Evolutionary conservation across 2,113 vertebrate species (phyloP).

Genomic region (Callipepla californica): DNA sequence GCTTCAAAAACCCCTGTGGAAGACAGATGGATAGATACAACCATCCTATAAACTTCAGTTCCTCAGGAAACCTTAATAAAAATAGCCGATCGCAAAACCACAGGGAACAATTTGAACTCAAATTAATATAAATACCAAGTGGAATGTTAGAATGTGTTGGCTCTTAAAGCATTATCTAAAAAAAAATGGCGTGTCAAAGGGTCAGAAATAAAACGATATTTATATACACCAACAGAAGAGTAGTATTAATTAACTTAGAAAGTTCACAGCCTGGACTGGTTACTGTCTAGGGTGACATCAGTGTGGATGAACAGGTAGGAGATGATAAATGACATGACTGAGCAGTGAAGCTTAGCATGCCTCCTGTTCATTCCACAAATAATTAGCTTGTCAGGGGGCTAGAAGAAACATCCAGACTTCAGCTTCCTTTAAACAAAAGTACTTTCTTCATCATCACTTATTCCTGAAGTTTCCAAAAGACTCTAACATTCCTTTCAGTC

Average conservation of each 20-base stretch:
- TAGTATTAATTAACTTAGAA: background rate
- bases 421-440: background rate
- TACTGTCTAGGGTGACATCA: background rate
- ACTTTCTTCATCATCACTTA: background rate
- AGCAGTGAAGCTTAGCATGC: background rate
- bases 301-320: constrained; percentile 4
- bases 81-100: constrained; percentile 40
- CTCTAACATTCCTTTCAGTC: background rate
- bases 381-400: constrained; percentile 6
- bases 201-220: constrained; percentile 16
- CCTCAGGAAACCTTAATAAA: constrained; percentile 64
- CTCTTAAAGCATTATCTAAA: background rate
- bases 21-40: constrained; percentile 52
- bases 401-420: constrained; percentile 19
- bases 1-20: constrained; percentile 30
- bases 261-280: background rate
- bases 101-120: constrained; percentile 33
- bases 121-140: constrained; percentile 66
- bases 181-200: background rate
- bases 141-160: constrained; percentile 11
- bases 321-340: background rate
- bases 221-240: background rate
- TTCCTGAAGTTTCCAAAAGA: background rate
- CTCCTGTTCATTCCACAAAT: constrained; percentile 4
- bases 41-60: constrained; percentile 49